A percentile compares a stretch with the other conserved stretches of the same genome.
These are phyloP conservation scores for Sterrhoptilus dennistouni DNA, from an alignment of 2,113 vertebrate genomes.

Conservation along the genomic window DNA sequence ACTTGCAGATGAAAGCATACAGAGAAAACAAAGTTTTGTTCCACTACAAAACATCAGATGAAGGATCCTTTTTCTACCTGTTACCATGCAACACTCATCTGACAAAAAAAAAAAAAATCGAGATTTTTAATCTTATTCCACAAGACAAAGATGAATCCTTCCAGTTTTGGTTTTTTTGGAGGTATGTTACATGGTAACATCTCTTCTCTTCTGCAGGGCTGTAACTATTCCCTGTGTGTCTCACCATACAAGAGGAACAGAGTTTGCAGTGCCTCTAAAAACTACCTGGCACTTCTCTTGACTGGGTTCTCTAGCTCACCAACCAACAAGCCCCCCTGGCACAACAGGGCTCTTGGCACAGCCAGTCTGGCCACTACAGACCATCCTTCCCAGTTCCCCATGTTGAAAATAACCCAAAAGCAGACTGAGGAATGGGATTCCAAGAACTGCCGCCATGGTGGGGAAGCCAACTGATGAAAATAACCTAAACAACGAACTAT, in stretches of 20 bases:
- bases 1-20: background rate
- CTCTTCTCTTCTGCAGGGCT: background rate
- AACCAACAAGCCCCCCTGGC: background rate
- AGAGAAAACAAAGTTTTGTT: background rate
- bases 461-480: background rate
- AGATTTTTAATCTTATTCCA: background rate
- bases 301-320: background rate
- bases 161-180: background rate
- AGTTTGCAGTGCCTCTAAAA: background rate
- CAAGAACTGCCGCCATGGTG: background rate
- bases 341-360: background rate
- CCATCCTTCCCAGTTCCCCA: background rate
- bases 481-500: accelerated
- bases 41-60: background rate
- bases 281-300: background rate
- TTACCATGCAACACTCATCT: background rate
- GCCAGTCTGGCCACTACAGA: background rate
- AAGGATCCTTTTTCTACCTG: background rate
- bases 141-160: background rate
- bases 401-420: background rate
- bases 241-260: background rate
- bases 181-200: background rate
- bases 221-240: background rate
- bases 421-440: background rate
- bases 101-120: background rate